Evolutionary conservation across 2,797 vertebrate genomes (phyloP).

Genomic region (Uromys caudimaculatus): DNA sequence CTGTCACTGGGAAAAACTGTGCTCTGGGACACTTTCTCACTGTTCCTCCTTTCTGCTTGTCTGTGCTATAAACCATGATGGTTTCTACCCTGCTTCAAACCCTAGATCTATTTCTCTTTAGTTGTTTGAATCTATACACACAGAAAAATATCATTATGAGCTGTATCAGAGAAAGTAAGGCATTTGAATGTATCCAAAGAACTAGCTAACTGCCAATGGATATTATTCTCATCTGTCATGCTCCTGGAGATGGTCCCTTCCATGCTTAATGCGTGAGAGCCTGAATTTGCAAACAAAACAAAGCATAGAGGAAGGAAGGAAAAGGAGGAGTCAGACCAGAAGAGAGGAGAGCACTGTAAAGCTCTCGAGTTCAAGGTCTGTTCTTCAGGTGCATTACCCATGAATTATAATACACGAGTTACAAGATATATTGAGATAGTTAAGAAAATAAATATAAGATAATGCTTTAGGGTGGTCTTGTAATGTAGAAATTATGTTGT

Average conservation of each 20-base stretch:
- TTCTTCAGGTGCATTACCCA: no score
- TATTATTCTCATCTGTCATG: background rate
- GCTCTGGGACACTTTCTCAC: background rate
- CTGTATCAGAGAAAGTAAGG: background rate
- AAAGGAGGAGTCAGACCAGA: no score
- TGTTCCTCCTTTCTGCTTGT: background rate
- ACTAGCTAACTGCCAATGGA: background rate
- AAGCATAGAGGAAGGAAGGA: background rate
- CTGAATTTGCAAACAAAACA: background rate
- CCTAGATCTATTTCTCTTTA: background rate
- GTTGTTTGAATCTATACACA: background rate
- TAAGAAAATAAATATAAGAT: no score
- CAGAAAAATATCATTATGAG: background rate
- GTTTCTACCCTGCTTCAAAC: background rate
- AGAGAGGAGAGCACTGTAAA: no score
- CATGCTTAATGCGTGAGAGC: background rate
- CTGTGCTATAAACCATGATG: background rate
- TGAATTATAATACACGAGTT: no score
- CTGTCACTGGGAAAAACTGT: background rate
- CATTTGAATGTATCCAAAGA: slow-evolving; percentile 27
- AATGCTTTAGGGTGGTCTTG: no score
- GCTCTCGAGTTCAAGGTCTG: no score
- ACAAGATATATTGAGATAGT: no score
- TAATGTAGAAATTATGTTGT: no score
- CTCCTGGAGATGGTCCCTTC: background rate